Evolutionary conservation across 2,797 vertebrate genomes (phyloP).

Genomic region (Carcharodon carcharias): DNA sequence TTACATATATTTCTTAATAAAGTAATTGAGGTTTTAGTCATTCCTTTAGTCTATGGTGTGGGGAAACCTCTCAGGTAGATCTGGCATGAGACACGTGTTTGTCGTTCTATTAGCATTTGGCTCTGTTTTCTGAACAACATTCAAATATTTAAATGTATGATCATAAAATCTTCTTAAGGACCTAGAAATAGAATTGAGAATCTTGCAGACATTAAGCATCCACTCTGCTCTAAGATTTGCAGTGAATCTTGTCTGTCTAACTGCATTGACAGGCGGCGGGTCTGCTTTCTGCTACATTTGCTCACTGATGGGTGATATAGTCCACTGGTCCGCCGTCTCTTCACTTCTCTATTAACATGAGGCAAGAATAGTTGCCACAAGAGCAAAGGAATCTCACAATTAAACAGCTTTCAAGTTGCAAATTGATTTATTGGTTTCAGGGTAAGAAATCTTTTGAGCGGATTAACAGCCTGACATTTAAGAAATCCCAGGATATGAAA

Average conservation of each 20-base stretch:
- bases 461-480: conserved; percentile 85
- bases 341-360: neutral
- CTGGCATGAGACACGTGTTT: neutral
- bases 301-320: neutral
- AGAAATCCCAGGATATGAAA: conserved; percentile 92
- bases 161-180: neutral
- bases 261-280: neutral
- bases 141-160: neutral
- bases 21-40: neutral
- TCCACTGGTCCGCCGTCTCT: neutral
- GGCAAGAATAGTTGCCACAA: neutral
- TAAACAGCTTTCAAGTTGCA: neutral
- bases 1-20: neutral
- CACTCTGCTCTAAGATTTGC: neutral
- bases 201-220: neutral
- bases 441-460: conserved; percentile 78
- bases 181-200: neutral
- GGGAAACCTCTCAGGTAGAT: neutral
- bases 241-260: neutral
- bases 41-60: neutral
- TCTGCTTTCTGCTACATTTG: neutral
- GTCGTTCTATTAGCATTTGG: neutral
- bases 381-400: neutral
- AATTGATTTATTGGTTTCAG: conserved; percentile 48
- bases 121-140: neutral